Percentiles rank a stretch among this genome's conserved stretches.
Conservation (phyloP, 37 sponge, comb jelly and placozoan species). For the Mnemiopsis leidyi region DNA sequence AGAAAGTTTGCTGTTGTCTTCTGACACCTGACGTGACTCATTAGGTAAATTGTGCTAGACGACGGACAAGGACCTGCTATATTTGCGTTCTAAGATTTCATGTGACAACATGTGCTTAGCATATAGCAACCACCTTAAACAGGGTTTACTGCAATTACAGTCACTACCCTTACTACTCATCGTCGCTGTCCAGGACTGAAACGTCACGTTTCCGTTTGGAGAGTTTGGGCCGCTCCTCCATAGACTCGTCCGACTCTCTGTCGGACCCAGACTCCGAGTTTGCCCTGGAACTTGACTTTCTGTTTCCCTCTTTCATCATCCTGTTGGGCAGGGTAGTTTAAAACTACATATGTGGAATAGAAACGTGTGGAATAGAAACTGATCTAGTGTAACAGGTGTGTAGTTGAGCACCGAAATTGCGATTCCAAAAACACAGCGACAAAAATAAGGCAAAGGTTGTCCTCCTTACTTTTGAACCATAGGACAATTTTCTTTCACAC, state of each 20-base stretch:
- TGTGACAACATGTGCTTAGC: no score
- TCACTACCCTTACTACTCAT: not conserved
- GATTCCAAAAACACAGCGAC: no score
- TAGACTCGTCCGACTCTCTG: not conserved
- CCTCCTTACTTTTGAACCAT: conserved; percentile 2
- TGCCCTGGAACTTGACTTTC: not conserved
- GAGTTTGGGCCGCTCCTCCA: conserved; percentile 6
- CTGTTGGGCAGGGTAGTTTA: not conserved
- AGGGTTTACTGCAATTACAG: not conserved
- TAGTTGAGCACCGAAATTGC: no score
- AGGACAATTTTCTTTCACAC: conserved; percentile 10
- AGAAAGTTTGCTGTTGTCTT: no score
- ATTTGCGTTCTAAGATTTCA: no score
- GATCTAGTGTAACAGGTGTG: no score
- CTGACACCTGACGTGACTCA: no score
- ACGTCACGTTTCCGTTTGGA: conserved; percentile 9
- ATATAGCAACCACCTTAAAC: not conserved
- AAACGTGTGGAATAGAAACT: no score
- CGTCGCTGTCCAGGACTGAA: conserved; percentile 50
- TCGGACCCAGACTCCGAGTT: conserved; percentile 2
- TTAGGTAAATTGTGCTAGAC: no score
- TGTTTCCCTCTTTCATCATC: conserved; percentile 11
- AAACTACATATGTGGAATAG: no score
- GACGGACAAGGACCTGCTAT: no score
- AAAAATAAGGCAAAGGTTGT: no score